These are phyloP conservation scores for Azorinus chamasolen DNA, from an alignment of 2,888 invertebrate genomes.

Conservation along the genomic window DNA sequence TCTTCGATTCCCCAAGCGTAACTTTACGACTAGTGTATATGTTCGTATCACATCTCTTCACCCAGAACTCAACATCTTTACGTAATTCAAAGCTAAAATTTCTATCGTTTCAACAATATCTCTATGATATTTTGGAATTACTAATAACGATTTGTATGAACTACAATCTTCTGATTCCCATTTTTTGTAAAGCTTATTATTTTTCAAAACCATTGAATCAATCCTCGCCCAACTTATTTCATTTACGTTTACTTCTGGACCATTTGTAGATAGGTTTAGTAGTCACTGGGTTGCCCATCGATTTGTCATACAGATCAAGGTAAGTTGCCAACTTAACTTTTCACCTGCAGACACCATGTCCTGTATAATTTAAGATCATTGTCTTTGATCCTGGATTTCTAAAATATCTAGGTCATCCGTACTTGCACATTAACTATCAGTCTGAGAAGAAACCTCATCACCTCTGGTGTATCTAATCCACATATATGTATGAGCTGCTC, in stretches of 20 bases:
- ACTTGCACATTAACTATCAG: too few relatives aligned
- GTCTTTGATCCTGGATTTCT: not conserved
- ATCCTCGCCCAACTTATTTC: too few relatives aligned
- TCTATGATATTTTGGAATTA: too few relatives aligned
- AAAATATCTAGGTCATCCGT: too few relatives aligned
- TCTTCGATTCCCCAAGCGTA: not conserved
- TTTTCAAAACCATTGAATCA: too few relatives aligned
- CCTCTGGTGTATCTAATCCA: too few relatives aligned
- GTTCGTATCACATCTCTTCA: conserved; percentile 8
- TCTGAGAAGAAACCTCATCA: too few relatives aligned
- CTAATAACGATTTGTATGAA: not conserved
- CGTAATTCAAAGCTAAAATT: not conserved
- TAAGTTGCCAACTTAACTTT: not conserved
- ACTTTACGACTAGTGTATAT: not conserved
- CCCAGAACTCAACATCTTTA: too few relatives aligned
- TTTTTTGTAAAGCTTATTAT: conserved; percentile 27
- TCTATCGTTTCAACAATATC: not conserved
- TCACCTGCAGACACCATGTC: not conserved
- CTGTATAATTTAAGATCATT: not conserved
- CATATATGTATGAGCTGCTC: too few relatives aligned
- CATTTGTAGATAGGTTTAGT: conserved; percentile 15
- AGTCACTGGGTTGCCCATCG: not conserved
- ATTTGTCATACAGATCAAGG: not conserved
- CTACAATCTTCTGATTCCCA: conserved; percentile 8
- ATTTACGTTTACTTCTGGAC: conserved; percentile 27